Percentiles rank a stretch among this genome's conserved stretches.
These are phyloP conservation scores for Characodon lateralis DNA, from an alignment of 2,797 vertebrate genomes.

Conservation along the genomic window DNA sequence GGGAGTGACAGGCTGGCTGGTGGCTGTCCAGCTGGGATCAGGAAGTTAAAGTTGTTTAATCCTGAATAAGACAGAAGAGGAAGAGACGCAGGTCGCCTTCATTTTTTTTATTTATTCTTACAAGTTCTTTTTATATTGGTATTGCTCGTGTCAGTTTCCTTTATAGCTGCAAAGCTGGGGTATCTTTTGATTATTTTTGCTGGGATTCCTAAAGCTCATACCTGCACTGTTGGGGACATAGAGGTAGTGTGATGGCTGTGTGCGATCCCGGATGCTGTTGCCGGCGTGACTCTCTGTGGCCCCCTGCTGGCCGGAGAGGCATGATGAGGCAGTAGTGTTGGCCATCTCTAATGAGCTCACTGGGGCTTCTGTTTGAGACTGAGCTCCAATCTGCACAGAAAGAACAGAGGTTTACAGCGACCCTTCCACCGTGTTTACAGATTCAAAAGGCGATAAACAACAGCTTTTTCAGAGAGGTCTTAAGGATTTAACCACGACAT, in stretches of 20 bases:
- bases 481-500: neutral
- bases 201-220: conserved; percentile 56
- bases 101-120: neutral
- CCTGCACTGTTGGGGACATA: conserved; percentile 87
- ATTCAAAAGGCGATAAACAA: neutral
- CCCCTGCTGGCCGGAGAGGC: conserved; percentile 12
- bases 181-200: neutral
- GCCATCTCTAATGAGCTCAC: conserved; percentile 2
- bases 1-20: conserved; percentile 67
- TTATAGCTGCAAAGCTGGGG: neutral
- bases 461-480: neutral
- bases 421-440: neutral
- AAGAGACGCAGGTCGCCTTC: neutral
- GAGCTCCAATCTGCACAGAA: conserved; percentile 28
- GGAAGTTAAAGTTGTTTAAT: conserved; percentile 85
- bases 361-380: conserved; percentile 1
- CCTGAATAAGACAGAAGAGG: conserved; percentile 71
- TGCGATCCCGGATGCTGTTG: conserved; percentile 23
- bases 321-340: conserved; percentile 13
- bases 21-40: conserved; percentile 81
- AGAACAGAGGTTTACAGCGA: neutral
- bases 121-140: neutral
- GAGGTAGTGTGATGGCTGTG: conserved; percentile 82
- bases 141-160: neutral
- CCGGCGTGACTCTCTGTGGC: neutral